Percentiles rank a stretch among this genome's conserved stretches.
These are phyloP conservation scores for Campylomormyrus numenius DNA, from an alignment of 2,113 vertebrate genomes.

Conservation along the genomic window DNA sequence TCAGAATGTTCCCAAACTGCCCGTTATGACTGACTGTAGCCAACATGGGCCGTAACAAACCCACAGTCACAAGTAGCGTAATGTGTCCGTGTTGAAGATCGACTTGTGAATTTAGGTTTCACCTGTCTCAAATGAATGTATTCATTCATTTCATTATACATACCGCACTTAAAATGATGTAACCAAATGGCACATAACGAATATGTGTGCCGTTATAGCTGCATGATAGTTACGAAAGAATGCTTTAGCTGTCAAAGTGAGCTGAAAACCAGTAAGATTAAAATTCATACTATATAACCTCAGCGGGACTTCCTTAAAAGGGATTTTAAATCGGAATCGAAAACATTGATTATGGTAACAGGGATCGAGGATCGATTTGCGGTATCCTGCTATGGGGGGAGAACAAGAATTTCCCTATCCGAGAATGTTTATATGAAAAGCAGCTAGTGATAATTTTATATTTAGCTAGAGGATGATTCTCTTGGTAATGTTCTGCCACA, in stretches of 20 bases:
- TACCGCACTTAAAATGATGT: background rate
- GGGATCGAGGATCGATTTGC: background rate
- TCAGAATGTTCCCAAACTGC: background rate
- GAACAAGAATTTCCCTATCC: background rate
- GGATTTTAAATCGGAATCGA: background rate
- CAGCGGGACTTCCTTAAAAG: background rate
- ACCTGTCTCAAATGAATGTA: background rate
- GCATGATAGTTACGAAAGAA: background rate
- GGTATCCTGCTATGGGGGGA: background rate
- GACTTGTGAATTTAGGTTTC: background rate
- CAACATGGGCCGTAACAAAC: background rate
- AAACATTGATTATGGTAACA: background rate
- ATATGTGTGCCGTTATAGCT: background rate
- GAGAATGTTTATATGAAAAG: background rate
- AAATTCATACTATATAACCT: background rate
- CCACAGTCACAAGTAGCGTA: background rate
- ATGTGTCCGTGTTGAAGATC: background rate
- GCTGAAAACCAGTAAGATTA: background rate
- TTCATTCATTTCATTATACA: background rate
- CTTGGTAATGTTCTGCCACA: background rate
- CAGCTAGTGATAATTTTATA: background rate
- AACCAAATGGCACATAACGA: background rate
- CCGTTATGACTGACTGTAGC: background rate
- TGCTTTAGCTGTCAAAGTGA: background rate
- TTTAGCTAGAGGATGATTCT: background rate